Percentiles rank a stretch among this genome's conserved stretches.
Conservation (phyloP, 2,888 invertebrate species). For the Heliconius charithonia region DNA sequence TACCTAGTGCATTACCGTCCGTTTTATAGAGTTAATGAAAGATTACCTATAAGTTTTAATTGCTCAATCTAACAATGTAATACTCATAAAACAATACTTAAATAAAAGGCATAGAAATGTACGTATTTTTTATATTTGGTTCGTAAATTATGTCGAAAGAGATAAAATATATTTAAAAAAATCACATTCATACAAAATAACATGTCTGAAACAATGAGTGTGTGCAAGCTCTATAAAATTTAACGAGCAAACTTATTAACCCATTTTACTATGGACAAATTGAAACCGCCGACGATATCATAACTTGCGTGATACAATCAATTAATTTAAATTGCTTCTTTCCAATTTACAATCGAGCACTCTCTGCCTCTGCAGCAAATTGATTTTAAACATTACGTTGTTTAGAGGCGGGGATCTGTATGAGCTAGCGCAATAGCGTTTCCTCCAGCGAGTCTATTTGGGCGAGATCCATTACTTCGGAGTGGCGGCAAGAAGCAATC, state of each 20-base stretch:
- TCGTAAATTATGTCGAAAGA: background rate
- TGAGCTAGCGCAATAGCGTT: constrained; percentile 73
- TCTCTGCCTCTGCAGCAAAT: constrained; percentile 32
- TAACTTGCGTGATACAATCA: constrained; percentile 32
- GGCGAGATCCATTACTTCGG: constrained; percentile 83
- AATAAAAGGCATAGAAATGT: background rate
- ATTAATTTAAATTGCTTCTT: constrained; percentile 34
- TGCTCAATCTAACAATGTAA: background rate
- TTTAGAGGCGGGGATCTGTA: constrained; percentile 49
- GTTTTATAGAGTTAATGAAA: background rate
- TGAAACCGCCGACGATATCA: constrained; percentile 32
- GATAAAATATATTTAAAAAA: background rate
- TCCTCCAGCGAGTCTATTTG: constrained; percentile 82
- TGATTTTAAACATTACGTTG: constrained; percentile 41
- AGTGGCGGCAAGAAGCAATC: constrained; percentile 84
- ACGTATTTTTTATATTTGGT: background rate
- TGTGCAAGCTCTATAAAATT: constrained; percentile 27
- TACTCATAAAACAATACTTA: background rate
- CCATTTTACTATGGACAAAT: constrained; percentile 28
- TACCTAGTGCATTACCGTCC: background rate
- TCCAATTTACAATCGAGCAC: constrained; percentile 29
- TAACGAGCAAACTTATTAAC: constrained; percentile 30
- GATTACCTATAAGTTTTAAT: background rate
- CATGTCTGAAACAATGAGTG: background rate
- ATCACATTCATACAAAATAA: background rate